phyloP scores from a whole-genome alignment of 1,140 invertebrate species.

The Drosophila truncata region DNA sequence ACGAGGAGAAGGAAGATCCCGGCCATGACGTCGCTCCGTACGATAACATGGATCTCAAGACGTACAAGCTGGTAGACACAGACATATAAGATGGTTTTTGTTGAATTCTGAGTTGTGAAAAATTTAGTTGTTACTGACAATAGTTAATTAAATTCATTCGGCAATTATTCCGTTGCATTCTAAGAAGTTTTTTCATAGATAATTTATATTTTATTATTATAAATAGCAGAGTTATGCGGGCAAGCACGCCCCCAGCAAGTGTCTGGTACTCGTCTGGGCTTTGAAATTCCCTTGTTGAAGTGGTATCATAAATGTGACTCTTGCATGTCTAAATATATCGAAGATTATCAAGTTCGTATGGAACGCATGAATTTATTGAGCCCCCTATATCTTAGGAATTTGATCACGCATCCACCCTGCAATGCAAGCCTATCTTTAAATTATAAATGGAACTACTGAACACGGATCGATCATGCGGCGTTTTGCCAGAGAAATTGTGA shows the following conservation, averaged over 20 bases:
- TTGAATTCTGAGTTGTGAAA: neutral
- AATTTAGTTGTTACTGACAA: neutral
- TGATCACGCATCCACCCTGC: constrained; percentile 3
- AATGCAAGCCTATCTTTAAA: neutral
- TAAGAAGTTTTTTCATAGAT: too few relatives aligned
- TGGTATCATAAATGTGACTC: constrained; percentile 1
- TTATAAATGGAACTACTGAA: neutral
- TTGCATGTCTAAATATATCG: constrained; percentile 14
- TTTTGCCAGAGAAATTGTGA: neutral
- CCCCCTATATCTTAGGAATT: constrained; percentile 11
- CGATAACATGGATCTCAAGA: constrained; percentile 29
- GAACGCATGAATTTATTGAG: constrained; percentile 13
- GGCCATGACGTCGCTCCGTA: constrained; percentile 4
- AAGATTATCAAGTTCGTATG: constrained; percentile 9
- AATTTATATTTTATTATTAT: too few relatives aligned
- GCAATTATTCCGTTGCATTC: neutral
- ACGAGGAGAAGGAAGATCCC: constrained; percentile 64
- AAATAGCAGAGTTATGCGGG: too few relatives aligned
- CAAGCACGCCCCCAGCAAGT: neutral
- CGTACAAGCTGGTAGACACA: constrained; percentile 59
- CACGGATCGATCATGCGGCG: constrained; percentile 13
- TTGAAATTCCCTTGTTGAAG: constrained; percentile 2
- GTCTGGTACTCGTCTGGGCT: constrained; percentile 2
- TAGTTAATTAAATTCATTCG: constrained; percentile 16
- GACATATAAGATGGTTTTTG: constrained; percentile 15